These are phyloP conservation scores for Chunga burmeisteri DNA, from an alignment of 2,113 vertebrate species.

Conservation along the genomic window DNA sequence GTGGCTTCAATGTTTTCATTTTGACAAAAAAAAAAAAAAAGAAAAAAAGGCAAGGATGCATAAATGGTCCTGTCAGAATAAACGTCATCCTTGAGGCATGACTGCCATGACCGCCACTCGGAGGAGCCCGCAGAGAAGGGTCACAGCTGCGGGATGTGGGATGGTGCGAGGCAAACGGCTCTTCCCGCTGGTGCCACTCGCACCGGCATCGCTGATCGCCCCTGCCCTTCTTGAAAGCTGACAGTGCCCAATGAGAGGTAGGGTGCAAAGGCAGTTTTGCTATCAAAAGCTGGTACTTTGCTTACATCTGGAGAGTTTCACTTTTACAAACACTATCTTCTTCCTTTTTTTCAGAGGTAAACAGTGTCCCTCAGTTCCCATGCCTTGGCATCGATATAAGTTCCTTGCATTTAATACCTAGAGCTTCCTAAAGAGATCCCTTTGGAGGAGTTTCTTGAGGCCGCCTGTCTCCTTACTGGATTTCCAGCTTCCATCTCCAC, in stretches of 20 bases:
- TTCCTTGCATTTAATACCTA: not conserved
- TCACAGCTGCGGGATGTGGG: not conserved
- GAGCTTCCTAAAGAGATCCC: not conserved
- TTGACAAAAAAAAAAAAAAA: too few relatives aligned
- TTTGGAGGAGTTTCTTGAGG: not conserved
- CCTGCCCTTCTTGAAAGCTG: not conserved
- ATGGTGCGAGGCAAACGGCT: not conserved
- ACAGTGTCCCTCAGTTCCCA: not conserved
- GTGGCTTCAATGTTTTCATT: not conserved
- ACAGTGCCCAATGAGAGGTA: fast-evolving
- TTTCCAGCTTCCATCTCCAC: not conserved
- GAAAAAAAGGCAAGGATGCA: too few relatives aligned
- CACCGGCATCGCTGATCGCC: not conserved
- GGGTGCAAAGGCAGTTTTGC: not conserved
- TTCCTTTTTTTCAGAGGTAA: not conserved
- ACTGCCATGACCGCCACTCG: slow-evolving; percentile 20
- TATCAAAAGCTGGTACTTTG: not conserved
- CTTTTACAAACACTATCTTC: not conserved
- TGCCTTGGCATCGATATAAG: not conserved
- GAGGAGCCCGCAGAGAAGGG: not conserved
- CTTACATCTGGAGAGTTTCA: not conserved
- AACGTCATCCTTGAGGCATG: fast-evolving
- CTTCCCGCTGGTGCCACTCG: not conserved
- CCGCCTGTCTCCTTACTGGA: not conserved
- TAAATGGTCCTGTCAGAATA: fast-evolving